Evolutionary conservation across 2,888 invertebrate genomes (phyloP).

Genomic region (Rhamnusium bicolor): DNA sequence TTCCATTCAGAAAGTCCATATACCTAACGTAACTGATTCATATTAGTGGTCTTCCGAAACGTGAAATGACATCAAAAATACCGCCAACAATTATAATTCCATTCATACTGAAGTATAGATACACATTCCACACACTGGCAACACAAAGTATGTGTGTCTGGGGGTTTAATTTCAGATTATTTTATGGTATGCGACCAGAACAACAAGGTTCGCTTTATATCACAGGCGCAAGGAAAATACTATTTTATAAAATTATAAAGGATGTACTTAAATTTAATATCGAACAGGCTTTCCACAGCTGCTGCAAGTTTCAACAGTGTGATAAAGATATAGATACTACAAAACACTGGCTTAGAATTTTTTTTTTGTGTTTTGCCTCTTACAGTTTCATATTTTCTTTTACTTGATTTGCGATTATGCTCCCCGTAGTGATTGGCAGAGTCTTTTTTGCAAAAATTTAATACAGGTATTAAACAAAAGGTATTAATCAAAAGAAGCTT

Average conservation of each 20-base stretch:
- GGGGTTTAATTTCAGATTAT: not conserved
- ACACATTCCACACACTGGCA: not conserved
- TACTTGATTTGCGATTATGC: too few species aligned
- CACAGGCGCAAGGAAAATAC: not conserved
- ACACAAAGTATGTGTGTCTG: not conserved
- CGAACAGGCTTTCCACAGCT: too few species aligned
- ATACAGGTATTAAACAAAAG: too few species aligned
- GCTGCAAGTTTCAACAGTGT: too few species aligned
- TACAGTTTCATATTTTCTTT: too few species aligned
- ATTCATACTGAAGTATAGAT: not conserved
- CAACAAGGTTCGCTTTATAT: not conserved
- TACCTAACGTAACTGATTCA: not conserved
- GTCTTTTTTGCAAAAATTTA: too few species aligned
- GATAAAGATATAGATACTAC: too few species aligned
- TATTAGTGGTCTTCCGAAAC: not conserved
- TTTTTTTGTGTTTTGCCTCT: too few species aligned
- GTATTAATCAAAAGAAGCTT: too few species aligned
- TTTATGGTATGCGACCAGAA: too few species aligned
- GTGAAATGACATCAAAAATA: not conserved
- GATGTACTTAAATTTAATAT: not conserved
- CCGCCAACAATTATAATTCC: not conserved
- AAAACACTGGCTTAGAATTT: too few species aligned
- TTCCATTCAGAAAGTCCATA: not conserved
- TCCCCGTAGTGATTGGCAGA: too few species aligned
- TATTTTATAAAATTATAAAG: not conserved